Conservation (phyloP, 2,113 vertebrate species). For the Lagopus leucura region DNA sequence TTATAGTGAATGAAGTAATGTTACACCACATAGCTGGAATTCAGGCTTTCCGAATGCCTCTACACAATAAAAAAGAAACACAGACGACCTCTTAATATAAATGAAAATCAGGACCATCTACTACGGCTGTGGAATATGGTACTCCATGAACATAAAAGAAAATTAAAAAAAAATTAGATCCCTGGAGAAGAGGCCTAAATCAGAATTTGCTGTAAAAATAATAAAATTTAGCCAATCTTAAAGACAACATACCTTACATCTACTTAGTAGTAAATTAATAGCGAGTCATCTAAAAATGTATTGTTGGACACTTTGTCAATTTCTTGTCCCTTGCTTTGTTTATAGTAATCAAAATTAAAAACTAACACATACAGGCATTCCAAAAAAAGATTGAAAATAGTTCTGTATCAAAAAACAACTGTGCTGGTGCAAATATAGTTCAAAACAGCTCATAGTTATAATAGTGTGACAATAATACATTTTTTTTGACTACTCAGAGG, state of each 20-base stretch:
- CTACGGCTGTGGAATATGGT: neutral
- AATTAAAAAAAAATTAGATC: neutral
- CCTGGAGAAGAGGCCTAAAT: neutral
- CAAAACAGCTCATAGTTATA: too few species aligned
- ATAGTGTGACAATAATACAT: too few species aligned
- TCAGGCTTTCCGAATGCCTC: neutral
- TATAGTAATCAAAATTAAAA: neutral
- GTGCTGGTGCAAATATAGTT: too few species aligned
- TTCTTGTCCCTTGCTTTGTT: neutral
- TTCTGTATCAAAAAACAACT: too few species aligned
- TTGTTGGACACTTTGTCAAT: neutral
- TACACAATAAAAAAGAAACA: neutral
- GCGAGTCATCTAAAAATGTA: neutral
- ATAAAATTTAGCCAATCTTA: neutral
- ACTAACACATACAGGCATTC: too few species aligned
- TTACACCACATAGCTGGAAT: neutral
- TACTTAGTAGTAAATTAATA: neutral
- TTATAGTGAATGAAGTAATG: neutral
- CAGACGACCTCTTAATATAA: neutral
- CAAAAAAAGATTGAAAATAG: too few species aligned
- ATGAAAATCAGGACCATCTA: neutral
- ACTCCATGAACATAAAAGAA: neutral
- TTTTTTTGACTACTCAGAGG: neutral
- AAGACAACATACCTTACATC: neutral
- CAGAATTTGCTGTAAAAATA: neutral